Conservation (phyloP, 1,140 invertebrate genomes). For the Tetramorium simillimum region DNA sequence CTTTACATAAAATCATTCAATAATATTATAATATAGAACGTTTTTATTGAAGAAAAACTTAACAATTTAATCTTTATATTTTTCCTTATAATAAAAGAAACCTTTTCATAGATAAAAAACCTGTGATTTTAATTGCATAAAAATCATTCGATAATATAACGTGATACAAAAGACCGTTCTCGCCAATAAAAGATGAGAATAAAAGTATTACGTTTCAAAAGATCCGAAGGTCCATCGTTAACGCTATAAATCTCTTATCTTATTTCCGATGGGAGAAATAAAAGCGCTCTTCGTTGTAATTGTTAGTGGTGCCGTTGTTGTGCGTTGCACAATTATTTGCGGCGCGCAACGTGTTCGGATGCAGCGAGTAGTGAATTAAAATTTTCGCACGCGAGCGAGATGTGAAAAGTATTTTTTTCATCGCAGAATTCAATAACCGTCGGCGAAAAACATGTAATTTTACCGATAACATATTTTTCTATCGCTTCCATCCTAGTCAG, state of each 20-base stretch:
- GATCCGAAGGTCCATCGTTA: neutral
- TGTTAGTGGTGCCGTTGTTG: constrained; percentile 1
- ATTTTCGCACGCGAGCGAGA: constrained; percentile 63
- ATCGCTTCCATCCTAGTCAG: neutral
- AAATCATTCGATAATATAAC: neutral
- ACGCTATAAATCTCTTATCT: neutral
- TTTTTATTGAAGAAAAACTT: neutral
- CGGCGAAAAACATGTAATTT: constrained; percentile 42
- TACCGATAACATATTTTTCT: constrained; percentile 6
- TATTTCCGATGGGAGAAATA: constrained; percentile 52
- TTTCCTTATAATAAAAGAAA: neutral
- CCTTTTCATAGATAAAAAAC: neutral
- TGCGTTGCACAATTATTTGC: constrained; percentile 58
- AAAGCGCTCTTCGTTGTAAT: constrained; percentile 24
- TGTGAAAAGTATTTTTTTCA: constrained; percentile 55
- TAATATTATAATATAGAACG: neutral
- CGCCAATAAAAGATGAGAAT: neutral
- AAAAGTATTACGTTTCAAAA: neutral
- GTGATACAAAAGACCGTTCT: neutral
- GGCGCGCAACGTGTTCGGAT: neutral
- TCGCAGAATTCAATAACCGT: constrained; percentile 27
- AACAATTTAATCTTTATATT: neutral
- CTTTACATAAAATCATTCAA: neutral
- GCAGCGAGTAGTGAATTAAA: constrained; percentile 52
- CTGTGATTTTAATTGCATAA: neutral